Base-by-base conservation (phyloP, 2,888 invertebrate genomes). In the Himalopsyche tibetana region DNA sequence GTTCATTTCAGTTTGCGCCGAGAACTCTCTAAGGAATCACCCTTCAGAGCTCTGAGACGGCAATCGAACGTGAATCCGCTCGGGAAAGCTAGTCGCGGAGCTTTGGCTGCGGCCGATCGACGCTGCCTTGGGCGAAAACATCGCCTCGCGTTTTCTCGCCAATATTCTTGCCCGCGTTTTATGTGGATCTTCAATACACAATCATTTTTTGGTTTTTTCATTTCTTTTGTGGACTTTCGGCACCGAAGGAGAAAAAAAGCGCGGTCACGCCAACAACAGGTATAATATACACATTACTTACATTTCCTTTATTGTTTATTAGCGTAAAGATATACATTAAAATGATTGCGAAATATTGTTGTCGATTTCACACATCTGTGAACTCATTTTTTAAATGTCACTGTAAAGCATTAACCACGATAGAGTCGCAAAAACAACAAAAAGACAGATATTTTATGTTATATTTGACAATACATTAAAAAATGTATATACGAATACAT, bases 221-320 rank as follows among this genome's bases (percentile, higher is more conserved):
- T 63, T 63, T 63, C 63, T 63, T 19, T 63, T 63, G 63, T 63
- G 63, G 63, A 63, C 63, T 63, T 63, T 28, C 63, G 63, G 63
- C 63, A 11, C 19, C 63, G 63, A n/a, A 63, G 5, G 63, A 63
- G 63, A 63, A 63, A 63, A 63, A n/a, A 8, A 63, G 63, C 63
- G 51, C 28, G 63, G 15, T 11, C 63, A 63, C 63, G 63, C 19
- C 19, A 19, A 28, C 63, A 63, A 63, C 63, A 63, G 63, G 63
- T 63, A 63, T 51, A 9, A 9, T 45, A 3, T 51, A 51, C 51
- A 51, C 28, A 28, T 2, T 28, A 28, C 28, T 28, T 28, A 45
- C 15, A 15, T 15, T 51, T 12, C 15, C 8, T 51, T 15, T 51
- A 51, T 51, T 51, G 51, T 51, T 15, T 51, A 15, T 5, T 51